Percentiles rank a stretch among this genome's conserved stretches.
Evolutionary conservation across 2,797 vertebrate species (phyloP).

Genomic region (Esox lucius): DNA sequence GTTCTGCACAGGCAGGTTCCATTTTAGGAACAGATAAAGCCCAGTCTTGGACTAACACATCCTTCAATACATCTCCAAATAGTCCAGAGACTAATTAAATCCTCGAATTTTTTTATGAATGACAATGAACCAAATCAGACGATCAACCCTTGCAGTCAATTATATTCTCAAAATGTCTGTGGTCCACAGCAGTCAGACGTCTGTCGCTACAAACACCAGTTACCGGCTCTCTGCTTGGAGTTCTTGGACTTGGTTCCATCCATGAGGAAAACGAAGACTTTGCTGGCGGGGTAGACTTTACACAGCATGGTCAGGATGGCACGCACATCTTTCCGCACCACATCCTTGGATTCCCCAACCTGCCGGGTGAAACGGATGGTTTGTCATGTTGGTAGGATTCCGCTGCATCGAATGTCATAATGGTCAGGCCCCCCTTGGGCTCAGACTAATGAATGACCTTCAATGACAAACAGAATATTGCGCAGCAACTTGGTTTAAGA

Average conservation of each 20-base stretch:
- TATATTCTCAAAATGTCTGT: neutral
- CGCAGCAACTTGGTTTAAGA: too few species aligned
- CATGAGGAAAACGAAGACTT: conserved; percentile 96
- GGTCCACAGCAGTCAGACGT: neutral
- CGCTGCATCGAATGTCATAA: too few species aligned
- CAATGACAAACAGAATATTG: too few species aligned
- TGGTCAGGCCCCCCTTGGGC: too few species aligned
- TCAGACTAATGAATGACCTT: too few species aligned
- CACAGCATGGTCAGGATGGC: conserved; percentile 91
- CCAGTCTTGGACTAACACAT: neutral
- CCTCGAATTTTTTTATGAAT: neutral
- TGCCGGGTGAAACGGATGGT: conserved; percentile 42
- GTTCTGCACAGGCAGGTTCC: neutral
- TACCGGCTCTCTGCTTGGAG: conserved; percentile 95
- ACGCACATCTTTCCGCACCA: conserved; percentile 94
- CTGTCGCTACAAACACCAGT: neutral
- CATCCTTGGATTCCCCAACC: conserved; percentile 97
- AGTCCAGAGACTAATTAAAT: neutral
- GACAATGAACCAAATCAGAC: neutral
- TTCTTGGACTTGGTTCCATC: conserved; percentile 98
- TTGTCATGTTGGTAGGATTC: neutral
- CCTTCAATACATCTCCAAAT: neutral
- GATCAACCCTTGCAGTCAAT: neutral
- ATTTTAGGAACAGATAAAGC: neutral
- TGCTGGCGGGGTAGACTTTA: conserved; percentile 94